Base-by-base conservation (phyloP, 2,797 vertebrate genomes). In the Xerus rutilus region DNA sequence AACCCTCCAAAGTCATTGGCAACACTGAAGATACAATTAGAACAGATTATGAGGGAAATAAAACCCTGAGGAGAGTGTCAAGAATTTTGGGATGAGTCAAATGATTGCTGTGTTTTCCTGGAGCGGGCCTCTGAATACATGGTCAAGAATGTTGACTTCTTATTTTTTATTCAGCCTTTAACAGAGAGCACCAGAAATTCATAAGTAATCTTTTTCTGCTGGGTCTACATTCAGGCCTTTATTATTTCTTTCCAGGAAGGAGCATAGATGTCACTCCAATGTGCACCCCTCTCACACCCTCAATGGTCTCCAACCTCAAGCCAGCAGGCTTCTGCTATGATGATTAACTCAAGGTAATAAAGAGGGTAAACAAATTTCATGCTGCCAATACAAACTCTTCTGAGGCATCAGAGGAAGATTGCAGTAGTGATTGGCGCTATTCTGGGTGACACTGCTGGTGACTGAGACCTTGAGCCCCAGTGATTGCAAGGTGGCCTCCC, bases 1-100 rank as follows among this genome's bases (percentile, higher is more conserved):
- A 97, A 94, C n/a, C 89, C 96, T 96, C 81, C 97, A 96, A 97
- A 97, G 93, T 96, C 91, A 83, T n/a, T 97, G 93, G 93, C 74
- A 1, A 96, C 62, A 84, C 78, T 92, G 77, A 94, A 97, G 94
- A 97, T 79, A 97, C 62, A 97, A 97, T 97, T 95, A 97, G 89
- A 96, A 65, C 85, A 15, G 52, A 97, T 76, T 96, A 97, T 43
- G 25, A 89, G n/a, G 81, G 62, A 92, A 97, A 97, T 97, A 96
- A 97, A 97, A 97, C 83, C 95, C 17, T 74, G 49, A 98, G 97
- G 85, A 97, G 52, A 17, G 5, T 93, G 84, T 84, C 94, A 65
- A 89, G 89, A 90, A 79, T 89, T 85, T 81, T 43, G n/a, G 93
- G 81, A 96, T 65, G 59, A 78, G 87, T 25, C 82, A 72, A 72